Evolutionary conservation across 2,888 invertebrate species (phyloP).

Genomic region (Luperina nickerlii): DNA sequence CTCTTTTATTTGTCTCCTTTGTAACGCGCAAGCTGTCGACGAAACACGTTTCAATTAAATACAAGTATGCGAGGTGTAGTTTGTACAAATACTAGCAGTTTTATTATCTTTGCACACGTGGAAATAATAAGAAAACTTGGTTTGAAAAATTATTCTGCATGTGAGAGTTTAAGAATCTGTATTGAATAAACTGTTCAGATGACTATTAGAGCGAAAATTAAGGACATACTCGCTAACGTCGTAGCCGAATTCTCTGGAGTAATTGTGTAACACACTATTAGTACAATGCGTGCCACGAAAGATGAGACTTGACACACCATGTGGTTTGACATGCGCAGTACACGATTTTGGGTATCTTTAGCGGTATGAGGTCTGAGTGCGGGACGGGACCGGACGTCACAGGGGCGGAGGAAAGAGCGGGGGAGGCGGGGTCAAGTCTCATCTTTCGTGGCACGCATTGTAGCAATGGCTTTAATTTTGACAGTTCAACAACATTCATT

Average conservation of each 20-base stretch:
- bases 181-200: not conserved
- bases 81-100: not conserved
- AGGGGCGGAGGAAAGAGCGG: no score
- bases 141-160: not conserved
- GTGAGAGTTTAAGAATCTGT: not conserved
- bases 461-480: no score
- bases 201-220: not conserved
- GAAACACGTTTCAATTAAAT: conserved; percentile 17
- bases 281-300: no score
- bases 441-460: no score
- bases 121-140: not conserved
- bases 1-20: conserved; percentile 17
- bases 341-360: no score
- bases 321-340: no score
- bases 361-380: no score
- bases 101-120: not conserved
- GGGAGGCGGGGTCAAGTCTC: no score
- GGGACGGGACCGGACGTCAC: no score
- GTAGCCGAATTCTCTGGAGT: not conserved
- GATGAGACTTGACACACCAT: no score
- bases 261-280: no score
- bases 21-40: conserved; percentile 21
- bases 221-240: not conserved
- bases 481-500: no score
- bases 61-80: not conserved